These are phyloP conservation scores for Lucinisca nassula DNA, from an alignment of 2,888 invertebrate species.

Conservation along the genomic window DNA sequence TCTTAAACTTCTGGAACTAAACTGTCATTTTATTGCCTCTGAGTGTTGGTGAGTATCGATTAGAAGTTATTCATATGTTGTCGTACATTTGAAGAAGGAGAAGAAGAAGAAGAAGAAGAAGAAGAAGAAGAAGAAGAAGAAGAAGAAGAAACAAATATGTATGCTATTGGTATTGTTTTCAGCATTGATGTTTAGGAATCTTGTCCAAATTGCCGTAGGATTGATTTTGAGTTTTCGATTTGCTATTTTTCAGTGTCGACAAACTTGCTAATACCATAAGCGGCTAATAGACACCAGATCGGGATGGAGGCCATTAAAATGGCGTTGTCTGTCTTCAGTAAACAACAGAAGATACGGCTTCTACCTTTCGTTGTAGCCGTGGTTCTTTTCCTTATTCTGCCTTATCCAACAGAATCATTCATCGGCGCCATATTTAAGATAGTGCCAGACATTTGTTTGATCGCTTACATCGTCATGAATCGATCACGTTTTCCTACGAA, in stretches of 20 bases:
- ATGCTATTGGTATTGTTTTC: too few relatives aligned
- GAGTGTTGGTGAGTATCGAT: too few relatives aligned
- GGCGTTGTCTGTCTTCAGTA: slow-evolving; percentile 53
- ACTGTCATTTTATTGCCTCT: too few relatives aligned
- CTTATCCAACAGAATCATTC: slow-evolving; percentile 74
- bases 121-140: slow-evolving; percentile 30
- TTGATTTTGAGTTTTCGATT: too few relatives aligned
- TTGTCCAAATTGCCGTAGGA: too few relatives aligned
- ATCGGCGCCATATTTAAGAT: slow-evolving; percentile 77
- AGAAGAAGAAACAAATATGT: slow-evolving; percentile 41
- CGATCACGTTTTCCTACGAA: slow-evolving; percentile 56
- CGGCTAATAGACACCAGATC: not conserved
- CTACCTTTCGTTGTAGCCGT: slow-evolving; percentile 73
- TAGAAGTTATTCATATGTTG: too few relatives aligned
- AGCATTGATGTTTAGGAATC: too few relatives aligned
- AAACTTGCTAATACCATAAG: too few relatives aligned
- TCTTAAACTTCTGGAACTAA: too few relatives aligned
- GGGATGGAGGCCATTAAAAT: slow-evolving; percentile 63
- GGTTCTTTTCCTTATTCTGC: slow-evolving; percentile 66
- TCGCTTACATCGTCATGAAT: slow-evolving; percentile 68
- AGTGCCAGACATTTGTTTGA: slow-evolving; percentile 78
- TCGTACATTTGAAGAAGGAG: slow-evolving; percentile 17
- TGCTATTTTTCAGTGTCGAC: too few relatives aligned
- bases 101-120: slow-evolving; percentile 25
- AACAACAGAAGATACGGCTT: slow-evolving; percentile 64